Evolutionary conservation across 1,140 invertebrate genomes (phyloP).

Genomic region (Camponotus pennsylvanicus): DNA sequence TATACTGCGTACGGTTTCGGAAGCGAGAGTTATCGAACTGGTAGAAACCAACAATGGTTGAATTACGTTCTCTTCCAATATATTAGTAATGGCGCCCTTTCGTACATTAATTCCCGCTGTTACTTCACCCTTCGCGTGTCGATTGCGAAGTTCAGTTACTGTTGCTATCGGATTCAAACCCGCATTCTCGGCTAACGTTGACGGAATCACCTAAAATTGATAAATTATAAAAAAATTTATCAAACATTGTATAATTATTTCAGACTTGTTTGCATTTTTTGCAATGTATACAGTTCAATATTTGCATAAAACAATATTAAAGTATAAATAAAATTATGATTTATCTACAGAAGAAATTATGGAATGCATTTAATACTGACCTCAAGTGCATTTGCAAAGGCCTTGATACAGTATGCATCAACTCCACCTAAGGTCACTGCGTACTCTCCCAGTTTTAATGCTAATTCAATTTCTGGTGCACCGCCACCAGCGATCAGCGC

Average conservation of each 20-base stretch:
- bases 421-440: conserved; percentile 95
- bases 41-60: conserved; percentile 98
- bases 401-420: conserved; percentile 97
- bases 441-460: conserved; percentile 93
- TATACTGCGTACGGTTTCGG: conserved; percentile 99
- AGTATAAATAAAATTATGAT: background rate
- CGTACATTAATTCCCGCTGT: conserved; percentile 98
- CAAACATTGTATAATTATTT: background rate
- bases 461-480: conserved; percentile 98
- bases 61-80: conserved; percentile 98
- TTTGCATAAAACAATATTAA: background rate
- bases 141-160: conserved; percentile 98
- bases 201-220: conserved; percentile 91
- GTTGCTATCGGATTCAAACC: conserved; percentile 99
- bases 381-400: conserved; percentile 98
- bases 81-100: conserved; percentile 98
- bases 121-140: conserved; percentile 94
- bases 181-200: conserved; percentile 99
- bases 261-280: background rate
- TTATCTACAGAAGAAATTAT: background rate
- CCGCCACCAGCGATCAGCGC: conserved; percentile 98
- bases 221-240: conserved; percentile 22
- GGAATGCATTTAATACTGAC: conserved; percentile 84
- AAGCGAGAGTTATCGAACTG: conserved; percentile 97
- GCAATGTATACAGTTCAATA: background rate